These are phyloP conservation scores for Orthonevra nobilis DNA, from an alignment of 2,888 invertebrate species.

Conservation along the genomic window DNA sequence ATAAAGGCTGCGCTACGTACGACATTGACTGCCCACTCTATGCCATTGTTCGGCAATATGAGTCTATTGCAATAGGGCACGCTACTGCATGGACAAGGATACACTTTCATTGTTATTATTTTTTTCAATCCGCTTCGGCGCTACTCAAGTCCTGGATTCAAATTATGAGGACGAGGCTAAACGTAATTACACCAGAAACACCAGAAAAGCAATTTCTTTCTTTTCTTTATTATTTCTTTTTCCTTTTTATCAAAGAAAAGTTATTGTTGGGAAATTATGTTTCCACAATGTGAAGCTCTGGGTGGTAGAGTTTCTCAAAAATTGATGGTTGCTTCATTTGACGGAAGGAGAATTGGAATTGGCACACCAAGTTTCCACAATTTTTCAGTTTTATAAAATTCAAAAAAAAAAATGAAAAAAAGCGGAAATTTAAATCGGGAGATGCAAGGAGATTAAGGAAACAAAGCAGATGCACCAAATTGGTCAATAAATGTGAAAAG, in stretches of 20 bases:
- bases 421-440: conserved; percentile 5
- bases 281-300: conserved; percentile 27
- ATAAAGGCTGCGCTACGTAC: conserved; percentile 39
- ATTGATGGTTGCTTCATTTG: conserved; percentile 60
- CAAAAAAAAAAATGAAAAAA: too few species aligned
- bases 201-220: conserved; percentile 32
- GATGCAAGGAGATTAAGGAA: background rate
- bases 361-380: conserved; percentile 19
- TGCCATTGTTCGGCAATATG: conserved; percentile 37
- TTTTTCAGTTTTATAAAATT: conserved; percentile 29
- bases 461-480: conserved; percentile 58
- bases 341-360: conserved; percentile 41
- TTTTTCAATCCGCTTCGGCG: conserved; percentile 9
- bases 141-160: conserved; percentile 44
- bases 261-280: conserved; percentile 59
- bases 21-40: conserved; percentile 24
- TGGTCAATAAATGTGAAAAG: conserved; percentile 62
- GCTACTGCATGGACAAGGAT: background rate
- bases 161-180: conserved; percentile 66
- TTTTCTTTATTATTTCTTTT: conserved; percentile 1
- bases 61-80: conserved; percentile 12
- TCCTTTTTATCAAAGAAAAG: conserved; percentile 36
- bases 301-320: conserved; percentile 36
- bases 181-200: conserved; percentile 59
- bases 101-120: conserved; percentile 29